Evolutionary conservation across 1,140 invertebrate species (phyloP).

Genomic region (Hyles vespertilio): DNA sequence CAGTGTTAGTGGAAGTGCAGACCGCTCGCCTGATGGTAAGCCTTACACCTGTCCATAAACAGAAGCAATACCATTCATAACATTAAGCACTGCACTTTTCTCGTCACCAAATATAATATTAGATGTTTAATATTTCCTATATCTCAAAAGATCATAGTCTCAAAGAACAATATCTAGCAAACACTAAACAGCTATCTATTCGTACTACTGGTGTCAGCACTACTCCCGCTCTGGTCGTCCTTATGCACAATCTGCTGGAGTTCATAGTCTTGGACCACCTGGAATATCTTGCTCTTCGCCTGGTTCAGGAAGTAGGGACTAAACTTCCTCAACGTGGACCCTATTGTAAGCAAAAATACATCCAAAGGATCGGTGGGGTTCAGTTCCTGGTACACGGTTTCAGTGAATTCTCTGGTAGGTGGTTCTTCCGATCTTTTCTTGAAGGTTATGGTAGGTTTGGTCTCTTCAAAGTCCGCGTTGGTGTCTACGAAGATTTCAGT

Average conservation of each 20-base stretch:
- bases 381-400: constrained; percentile 34
- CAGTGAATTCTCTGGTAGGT: constrained; percentile 9
- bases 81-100: no score
- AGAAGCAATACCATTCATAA: no score
- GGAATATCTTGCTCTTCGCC: constrained; percentile 65
- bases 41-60: no score
- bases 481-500: constrained; percentile 35
- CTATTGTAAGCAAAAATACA: constrained; percentile 55
- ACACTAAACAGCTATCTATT: not conserved
- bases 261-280: constrained; percentile 63
- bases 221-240: constrained; percentile 31
- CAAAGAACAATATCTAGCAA: not conserved
- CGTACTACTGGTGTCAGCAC: constrained; percentile 18
- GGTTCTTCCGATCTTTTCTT: constrained; percentile 20
- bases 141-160: not conserved
- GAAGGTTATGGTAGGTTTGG: constrained; percentile 33
- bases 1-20: no score
- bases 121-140: no score
- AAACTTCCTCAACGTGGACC: constrained; percentile 53
- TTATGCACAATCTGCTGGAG: constrained; percentile 58
- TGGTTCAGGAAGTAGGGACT: constrained; percentile 61
- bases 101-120: no score
- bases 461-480: constrained; percentile 28
- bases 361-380: constrained; percentile 54
- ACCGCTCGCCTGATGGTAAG: no score